Conservation (phyloP, 2,888 invertebrate genomes). For the Eustalomyia histrio region DNA sequence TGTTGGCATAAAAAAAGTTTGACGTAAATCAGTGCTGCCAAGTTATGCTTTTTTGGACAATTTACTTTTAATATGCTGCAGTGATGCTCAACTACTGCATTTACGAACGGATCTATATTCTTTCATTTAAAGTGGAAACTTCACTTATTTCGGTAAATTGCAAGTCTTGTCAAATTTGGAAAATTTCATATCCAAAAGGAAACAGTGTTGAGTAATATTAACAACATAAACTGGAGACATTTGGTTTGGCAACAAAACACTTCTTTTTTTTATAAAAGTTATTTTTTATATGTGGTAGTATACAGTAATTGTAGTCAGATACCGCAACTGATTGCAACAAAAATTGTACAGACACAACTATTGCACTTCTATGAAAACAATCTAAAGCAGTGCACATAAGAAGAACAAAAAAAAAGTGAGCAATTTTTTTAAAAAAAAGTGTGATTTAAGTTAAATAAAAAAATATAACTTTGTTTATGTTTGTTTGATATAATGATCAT, state of each 20-base stretch:
- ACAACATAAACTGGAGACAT: constrained; percentile 52
- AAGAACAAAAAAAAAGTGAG: constrained; percentile 21
- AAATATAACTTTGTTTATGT: constrained; percentile 9
- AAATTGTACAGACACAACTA: constrained; percentile 34
- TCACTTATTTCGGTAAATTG: no score
- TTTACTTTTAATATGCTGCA: no score
- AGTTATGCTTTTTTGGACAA: no score
- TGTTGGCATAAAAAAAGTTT: no score
- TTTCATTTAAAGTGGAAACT: no score
- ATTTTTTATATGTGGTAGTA: constrained; percentile 29
- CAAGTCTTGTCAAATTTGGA: no score
- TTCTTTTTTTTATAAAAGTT: constrained; percentile 40
- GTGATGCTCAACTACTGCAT: no score
- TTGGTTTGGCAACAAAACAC: constrained; percentile 41
- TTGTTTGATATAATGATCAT: neutral
- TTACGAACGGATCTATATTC: no score
- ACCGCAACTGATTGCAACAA: constrained; percentile 64
- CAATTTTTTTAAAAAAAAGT: constrained; percentile 44
- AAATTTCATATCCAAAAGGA: neutral
- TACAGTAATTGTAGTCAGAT: constrained; percentile 59
- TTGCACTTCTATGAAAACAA: constrained; percentile 40
- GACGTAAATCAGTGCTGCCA: no score
- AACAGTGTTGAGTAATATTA: constrained; percentile 49
- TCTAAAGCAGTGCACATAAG: constrained; percentile 19
- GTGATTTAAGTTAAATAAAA: constrained; percentile 44